phyloP scores from a whole-genome alignment of 2,113 vertebrate genomes.

The Procavia capensis region DNA sequence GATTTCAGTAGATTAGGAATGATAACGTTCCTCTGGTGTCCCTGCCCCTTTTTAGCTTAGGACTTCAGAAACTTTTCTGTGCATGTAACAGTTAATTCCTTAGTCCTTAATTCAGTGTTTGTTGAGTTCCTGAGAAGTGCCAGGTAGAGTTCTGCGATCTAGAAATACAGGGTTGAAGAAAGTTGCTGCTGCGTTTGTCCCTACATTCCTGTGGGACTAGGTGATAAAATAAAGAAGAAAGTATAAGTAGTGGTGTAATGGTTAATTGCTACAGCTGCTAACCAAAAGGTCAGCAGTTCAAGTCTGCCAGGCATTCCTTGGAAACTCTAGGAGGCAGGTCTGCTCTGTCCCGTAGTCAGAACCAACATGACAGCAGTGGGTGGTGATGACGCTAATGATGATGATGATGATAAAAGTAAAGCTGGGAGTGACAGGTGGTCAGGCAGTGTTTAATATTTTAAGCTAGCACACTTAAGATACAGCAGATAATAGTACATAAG shows the following conservation, averaged over 20 bases:
- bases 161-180: not conserved
- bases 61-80: not conserved
- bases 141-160: not conserved
- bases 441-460: not conserved
- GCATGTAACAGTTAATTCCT: not conserved
- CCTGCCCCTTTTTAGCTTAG: not conserved
- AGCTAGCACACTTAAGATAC: not conserved
- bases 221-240: not conserved
- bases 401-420: not conserved
- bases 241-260: fast-evolving
- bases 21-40: not conserved
- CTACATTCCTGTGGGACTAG: not conserved
- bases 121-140: not conserved
- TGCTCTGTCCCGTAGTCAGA: no score
- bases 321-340: no score
- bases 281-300: no score
- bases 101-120: not conserved
- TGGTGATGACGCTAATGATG: no score
- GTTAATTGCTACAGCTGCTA: no score
- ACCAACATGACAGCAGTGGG: no score
- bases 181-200: not conserved
- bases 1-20: not conserved
- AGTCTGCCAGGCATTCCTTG: no score
- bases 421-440: not conserved
- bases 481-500: not conserved